These are phyloP conservation scores for Phrynocephalus versicolor DNA, from an alignment of 2,113 vertebrate species.

Conservation along the genomic window DNA sequence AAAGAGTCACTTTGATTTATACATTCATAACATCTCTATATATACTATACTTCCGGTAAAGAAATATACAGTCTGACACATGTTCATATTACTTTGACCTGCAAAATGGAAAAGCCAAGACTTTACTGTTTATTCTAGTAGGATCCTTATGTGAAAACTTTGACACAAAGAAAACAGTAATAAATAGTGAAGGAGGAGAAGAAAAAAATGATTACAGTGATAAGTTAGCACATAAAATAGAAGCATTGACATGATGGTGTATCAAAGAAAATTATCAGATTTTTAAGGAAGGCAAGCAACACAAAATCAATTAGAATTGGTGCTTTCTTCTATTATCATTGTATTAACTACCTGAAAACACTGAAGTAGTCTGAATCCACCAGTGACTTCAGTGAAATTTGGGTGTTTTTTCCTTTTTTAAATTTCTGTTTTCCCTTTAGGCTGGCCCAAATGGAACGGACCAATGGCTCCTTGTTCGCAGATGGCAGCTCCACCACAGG, in stretches of 20 bases:
- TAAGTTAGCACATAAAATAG: background rate
- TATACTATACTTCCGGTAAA: background rate
- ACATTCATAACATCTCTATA: conserved; percentile 2
- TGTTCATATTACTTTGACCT: background rate
- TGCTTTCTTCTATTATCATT: background rate
- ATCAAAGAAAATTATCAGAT: background rate
- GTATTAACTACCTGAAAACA: background rate
- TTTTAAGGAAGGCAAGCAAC: background rate
- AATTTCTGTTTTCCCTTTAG: conserved; percentile 60
- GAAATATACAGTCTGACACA: background rate
- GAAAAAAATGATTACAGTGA: background rate
- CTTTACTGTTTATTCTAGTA: background rate
- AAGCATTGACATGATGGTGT: background rate
- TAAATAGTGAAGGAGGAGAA: background rate
- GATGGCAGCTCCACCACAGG: conserved; percentile 96
- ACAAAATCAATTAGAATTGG: background rate
- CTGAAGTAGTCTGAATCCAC: background rate
- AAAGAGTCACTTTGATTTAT: background rate
- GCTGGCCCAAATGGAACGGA: conserved; percentile 94
- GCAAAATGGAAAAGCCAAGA: background rate
- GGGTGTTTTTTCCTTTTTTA: background rate
- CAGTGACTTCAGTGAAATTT: background rate
- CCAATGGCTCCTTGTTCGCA: conserved; percentile 92
- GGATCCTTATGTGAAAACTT: background rate
- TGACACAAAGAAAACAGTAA: background rate